phyloP scores from a whole-genome alignment of 1,140 invertebrate genomes.

The Himalopsyche phryganea region DNA sequence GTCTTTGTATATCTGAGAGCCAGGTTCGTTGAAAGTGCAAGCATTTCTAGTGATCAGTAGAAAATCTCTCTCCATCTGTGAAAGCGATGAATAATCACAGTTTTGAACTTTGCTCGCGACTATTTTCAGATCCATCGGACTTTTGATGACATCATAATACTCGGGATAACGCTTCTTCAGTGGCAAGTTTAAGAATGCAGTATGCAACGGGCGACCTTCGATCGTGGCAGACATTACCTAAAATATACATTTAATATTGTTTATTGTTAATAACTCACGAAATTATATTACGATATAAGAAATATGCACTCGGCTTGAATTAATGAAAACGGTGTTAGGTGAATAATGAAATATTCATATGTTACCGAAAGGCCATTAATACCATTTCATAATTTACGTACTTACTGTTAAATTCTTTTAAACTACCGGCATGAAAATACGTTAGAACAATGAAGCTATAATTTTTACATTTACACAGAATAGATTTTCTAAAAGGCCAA shows the following conservation, averaged over 20 bases:
- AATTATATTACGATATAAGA: too few species aligned
- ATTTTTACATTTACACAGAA: too few species aligned
- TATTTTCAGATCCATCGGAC: slow-evolving; percentile 91
- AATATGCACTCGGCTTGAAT: too few species aligned
- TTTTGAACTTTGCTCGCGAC: slow-evolving; percentile 90
- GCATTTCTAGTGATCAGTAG: slow-evolving; percentile 92
- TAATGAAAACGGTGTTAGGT: too few species aligned
- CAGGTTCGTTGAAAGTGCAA: slow-evolving; percentile 93
- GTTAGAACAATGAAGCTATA: too few species aligned
- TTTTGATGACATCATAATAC: slow-evolving; percentile 94
- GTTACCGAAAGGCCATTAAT: too few species aligned
- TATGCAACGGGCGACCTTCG: slow-evolving; percentile 77
- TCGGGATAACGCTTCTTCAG: slow-evolving; percentile 91
- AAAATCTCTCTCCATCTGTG: slow-evolving; percentile 88
- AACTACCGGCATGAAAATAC: too few species aligned
- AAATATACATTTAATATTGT: not conserved
- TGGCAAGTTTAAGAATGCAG: slow-evolving; percentile 85
- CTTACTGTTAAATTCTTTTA: too few species aligned
- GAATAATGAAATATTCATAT: too few species aligned
- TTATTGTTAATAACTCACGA: too few species aligned
- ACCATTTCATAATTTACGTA: too few species aligned
- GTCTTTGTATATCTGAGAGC: slow-evolving; percentile 95
- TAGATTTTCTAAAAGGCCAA: too few species aligned
- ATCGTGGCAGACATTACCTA: slow-evolving; percentile 76
- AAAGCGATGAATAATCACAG: slow-evolving; percentile 69